phyloP scores from a whole-genome alignment of 2,113 vertebrate genomes.

The Stigmatopora argus region DNA sequence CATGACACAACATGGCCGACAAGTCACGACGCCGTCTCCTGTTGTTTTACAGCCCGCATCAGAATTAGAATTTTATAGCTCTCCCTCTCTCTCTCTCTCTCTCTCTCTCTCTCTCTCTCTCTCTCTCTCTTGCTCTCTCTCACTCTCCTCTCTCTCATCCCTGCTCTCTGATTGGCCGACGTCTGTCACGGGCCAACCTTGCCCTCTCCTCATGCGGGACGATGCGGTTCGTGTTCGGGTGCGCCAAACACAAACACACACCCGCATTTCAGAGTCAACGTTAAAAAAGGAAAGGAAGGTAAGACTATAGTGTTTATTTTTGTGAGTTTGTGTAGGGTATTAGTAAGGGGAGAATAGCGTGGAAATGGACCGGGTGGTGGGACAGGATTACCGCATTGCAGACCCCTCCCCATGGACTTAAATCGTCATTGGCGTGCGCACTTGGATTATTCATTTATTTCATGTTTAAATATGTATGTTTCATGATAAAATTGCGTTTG shows the following conservation, averaged over 20 bases:
- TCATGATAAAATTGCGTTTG: constrained; percentile 5
- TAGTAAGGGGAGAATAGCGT: background rate
- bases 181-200: background rate
- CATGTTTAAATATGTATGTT: background rate
- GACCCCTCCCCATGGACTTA: constrained; percentile 48
- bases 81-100: no score
- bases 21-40: no score
- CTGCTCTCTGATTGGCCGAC: background rate
- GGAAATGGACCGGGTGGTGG: constrained; percentile 33
- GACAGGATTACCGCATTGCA: constrained; percentile 72
- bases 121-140: no score
- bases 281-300: constrained; percentile 1
- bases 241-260: constrained; percentile 18
- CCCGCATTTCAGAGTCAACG: no score
- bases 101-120: no score
- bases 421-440: constrained; percentile 40
- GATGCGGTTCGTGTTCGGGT: constrained; percentile 55
- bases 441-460: background rate
- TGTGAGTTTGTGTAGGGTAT: constrained; percentile 4
- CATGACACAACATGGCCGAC: no score
- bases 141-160: constrained; percentile 16
- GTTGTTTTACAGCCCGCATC: no score
- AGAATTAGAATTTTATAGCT: constrained; percentile 1
- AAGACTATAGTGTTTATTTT: background rate
- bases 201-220: constrained; percentile 42